Percentiles rank a stretch among this genome's conserved stretches.
These are phyloP conservation scores for Eulemur mongoz DNA, from an alignment of 2,797 vertebrate species.

Conservation along the genomic window DNA sequence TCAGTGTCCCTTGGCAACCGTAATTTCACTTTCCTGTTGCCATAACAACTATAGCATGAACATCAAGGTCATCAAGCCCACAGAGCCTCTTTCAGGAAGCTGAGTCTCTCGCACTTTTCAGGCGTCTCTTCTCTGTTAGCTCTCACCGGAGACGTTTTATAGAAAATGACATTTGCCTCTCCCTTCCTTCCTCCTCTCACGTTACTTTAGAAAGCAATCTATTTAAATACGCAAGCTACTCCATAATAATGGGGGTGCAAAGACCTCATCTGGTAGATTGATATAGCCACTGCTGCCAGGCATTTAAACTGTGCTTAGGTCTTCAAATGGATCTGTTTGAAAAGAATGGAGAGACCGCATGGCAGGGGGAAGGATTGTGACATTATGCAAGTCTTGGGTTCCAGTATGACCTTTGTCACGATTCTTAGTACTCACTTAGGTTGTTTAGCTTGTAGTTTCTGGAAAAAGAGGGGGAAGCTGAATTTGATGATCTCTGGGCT, in stretches of 20 bases:
- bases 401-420: background rate
- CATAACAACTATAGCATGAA: conserved; percentile 89
- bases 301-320: background rate
- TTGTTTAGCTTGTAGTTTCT: background rate
- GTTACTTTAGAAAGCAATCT: conserved; percentile 37
- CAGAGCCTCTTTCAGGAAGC: conserved; percentile 82
- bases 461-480: background rate
- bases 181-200: conserved; percentile 46
- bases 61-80: conserved; percentile 90
- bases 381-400: background rate
- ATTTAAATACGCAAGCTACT: conserved; percentile 36
- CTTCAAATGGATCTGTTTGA: background rate
- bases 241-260: background rate
- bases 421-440: background rate
- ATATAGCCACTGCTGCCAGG: background rate
- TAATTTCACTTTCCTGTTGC: conserved; percentile 88
- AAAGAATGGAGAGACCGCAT: background rate
- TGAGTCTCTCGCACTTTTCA: conserved; percentile 77
- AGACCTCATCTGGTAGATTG: background rate
- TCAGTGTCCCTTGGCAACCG: conserved; percentile 86
- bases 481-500: background rate
- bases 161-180: conserved; percentile 74
- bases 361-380: background rate
- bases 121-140: conserved; percentile 80
- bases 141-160: conserved; percentile 76